Conservation (phyloP, 2,888 invertebrate species). For the Drosophila antonietae region DNA sequence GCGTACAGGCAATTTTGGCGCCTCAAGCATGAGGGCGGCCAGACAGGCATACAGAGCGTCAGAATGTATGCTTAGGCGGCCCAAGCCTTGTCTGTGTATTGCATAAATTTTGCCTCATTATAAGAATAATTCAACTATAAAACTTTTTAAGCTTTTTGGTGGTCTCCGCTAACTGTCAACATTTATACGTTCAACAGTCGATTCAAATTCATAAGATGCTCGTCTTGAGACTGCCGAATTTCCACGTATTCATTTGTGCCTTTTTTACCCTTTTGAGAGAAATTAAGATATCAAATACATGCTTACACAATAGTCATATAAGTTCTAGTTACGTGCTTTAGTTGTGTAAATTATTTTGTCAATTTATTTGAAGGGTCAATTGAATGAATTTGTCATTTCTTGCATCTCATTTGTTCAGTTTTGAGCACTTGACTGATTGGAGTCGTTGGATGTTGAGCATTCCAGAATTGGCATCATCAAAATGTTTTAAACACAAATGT, state of each 20-base stretch:
- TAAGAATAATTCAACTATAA: constrained; percentile 37
- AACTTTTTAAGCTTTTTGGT: constrained; percentile 19
- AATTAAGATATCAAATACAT: background rate
- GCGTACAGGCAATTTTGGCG: constrained; percentile 33
- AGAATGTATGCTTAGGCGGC: constrained; percentile 39
- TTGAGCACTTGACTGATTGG: constrained; percentile 35
- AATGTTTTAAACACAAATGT: constrained; percentile 47
- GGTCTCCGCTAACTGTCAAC: constrained; percentile 5
- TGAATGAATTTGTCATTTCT: constrained; percentile 29
- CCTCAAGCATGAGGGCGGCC: constrained; percentile 14
- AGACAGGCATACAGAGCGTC: background rate
- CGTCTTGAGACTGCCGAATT: constrained; percentile 20
- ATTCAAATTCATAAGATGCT: constrained; percentile 36
- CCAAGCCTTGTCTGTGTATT: constrained; percentile 42
- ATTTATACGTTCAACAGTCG: background rate
- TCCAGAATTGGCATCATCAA: constrained; percentile 32
- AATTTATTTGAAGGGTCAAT: constrained; percentile 23
- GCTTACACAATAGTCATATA: background rate
- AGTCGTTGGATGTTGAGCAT: constrained; percentile 23
- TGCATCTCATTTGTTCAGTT: constrained; percentile 12
- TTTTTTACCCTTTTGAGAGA: background rate
- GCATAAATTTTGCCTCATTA: constrained; percentile 77
- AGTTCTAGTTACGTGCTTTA: background rate
- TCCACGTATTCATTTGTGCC: background rate
- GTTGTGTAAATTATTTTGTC: constrained; percentile 35